A percentile compares a stretch with the other conserved stretches of the same genome.
Evolutionary conservation across 2,888 invertebrate genomes (phyloP).

Genomic region (Maniola hyperantus): DNA sequence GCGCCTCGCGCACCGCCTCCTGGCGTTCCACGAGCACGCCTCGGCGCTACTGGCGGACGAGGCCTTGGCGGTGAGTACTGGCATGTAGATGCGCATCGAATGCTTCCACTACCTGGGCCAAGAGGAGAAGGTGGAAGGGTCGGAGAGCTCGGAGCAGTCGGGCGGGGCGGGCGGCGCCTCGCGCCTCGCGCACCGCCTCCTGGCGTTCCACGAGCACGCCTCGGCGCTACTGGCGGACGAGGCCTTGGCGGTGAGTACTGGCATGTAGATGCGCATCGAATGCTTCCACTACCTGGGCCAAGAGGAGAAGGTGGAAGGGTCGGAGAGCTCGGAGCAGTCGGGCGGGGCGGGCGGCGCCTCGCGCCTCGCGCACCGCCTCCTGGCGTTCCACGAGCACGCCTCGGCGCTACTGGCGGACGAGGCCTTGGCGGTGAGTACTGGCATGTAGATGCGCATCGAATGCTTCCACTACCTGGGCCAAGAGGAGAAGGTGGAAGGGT

Average conservation of each 20-base stretch:
- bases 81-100: constrained; percentile 89
- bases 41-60: constrained; percentile 43
- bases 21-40: constrained; percentile 63
- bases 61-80: constrained; percentile 50
- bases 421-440: constrained; percentile 50
- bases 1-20: constrained; percentile 65
- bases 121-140: constrained; percentile 51
- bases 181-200: constrained; percentile 65
- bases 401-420: constrained; percentile 43
- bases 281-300: constrained; percentile 95
- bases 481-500: constrained; percentile 51
- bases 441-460: constrained; percentile 89
- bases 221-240: constrained; percentile 43
- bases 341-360: constrained; percentile 84
- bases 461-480: constrained; percentile 95
- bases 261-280: constrained; percentile 89
- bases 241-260: constrained; percentile 50
- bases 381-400: constrained; percentile 63
- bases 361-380: constrained; percentile 65
- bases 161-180: constrained; percentile 84
- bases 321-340: constrained; percentile 61
- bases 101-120: constrained; percentile 95
- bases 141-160: constrained; percentile 61
- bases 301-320: constrained; percentile 51
- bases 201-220: constrained; percentile 63